Evolutionary conservation across 2,888 invertebrate genomes (phyloP).

Genomic region (Meteorus colon): DNA sequence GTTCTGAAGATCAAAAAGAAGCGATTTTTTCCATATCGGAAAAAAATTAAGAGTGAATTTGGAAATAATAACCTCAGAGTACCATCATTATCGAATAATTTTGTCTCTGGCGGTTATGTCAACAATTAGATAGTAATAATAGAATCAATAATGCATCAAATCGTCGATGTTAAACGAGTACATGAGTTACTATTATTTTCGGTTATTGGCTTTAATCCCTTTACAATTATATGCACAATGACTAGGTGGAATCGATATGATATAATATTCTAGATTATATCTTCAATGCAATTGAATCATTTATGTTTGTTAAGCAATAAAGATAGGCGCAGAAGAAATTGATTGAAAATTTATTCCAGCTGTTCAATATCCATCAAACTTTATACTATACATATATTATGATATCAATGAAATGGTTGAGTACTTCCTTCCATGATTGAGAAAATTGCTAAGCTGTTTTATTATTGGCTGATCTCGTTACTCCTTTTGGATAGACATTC

Average conservation of each 20-base stretch:
- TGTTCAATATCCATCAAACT: not conserved
- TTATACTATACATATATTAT: not conserved
- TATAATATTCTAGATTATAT: conserved; percentile 13
- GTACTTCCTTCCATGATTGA: not conserved
- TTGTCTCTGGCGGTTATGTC: conserved; percentile 63
- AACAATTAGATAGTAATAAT: conserved; percentile 47
- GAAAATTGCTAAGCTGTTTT: conserved; percentile 12
- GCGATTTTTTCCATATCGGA: conserved; percentile 47
- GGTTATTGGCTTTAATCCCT: not conserved
- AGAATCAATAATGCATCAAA: not conserved
- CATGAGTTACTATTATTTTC: not conserved
- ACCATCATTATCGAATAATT: conserved; percentile 60
- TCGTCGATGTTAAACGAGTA: not conserved
- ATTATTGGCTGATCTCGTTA: conserved; percentile 26
- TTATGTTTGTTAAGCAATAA: conserved; percentile 10
- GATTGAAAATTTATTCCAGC: not conserved
- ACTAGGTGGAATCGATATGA: not conserved
- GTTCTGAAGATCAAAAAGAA: not conserved
- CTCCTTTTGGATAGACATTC: not conserved
- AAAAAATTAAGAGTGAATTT: conserved; percentile 42
- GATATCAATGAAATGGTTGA: not conserved
- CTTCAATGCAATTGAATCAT: conserved; percentile 16
- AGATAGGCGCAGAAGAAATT: not conserved
- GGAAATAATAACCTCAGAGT: conserved; percentile 39
- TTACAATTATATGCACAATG: not conserved